These are phyloP conservation scores for Grantiella picta DNA, from an alignment of 2,113 vertebrate species.

Conservation along the genomic window DNA sequence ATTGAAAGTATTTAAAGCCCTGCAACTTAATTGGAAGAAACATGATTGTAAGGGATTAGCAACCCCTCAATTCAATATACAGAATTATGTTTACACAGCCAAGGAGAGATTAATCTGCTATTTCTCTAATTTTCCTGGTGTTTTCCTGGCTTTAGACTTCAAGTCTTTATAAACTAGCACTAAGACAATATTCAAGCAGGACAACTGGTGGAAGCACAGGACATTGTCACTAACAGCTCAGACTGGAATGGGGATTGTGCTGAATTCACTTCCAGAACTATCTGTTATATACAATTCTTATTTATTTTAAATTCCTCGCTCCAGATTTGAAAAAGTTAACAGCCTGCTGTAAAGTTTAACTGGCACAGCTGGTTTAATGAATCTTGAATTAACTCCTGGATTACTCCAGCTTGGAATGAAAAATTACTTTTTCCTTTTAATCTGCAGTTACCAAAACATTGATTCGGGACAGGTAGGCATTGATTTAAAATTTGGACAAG, in stretches of 20 bases:
- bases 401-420: not conserved
- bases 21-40: constrained; percentile 71
- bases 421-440: not conserved
- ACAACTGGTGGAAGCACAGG: not conserved
- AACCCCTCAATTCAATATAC: constrained; percentile 68
- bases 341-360: not conserved
- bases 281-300: not conserved
- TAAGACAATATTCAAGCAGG: not conserved
- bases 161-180: constrained; percentile 18
- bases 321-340: not conserved
- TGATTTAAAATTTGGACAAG: not conserved
- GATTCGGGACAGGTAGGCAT: not conserved
- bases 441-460: not conserved
- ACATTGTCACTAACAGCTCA: not conserved
- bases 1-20: constrained; percentile 67
- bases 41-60: constrained; percentile 82
- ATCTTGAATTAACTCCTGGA: not conserved
- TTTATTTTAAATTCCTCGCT: not conserved
- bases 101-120: constrained; percentile 58
- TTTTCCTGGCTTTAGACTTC: constrained; percentile 46
- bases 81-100: constrained; percentile 75
- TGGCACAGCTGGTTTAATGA: not conserved
- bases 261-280: not conserved
- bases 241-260: not conserved
- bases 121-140: constrained; percentile 72